These are phyloP conservation scores for Heliocidaris erythrogramma DNA, from an alignment of 35 echinoderm and acorn worm species.

Conservation along the genomic window DNA sequence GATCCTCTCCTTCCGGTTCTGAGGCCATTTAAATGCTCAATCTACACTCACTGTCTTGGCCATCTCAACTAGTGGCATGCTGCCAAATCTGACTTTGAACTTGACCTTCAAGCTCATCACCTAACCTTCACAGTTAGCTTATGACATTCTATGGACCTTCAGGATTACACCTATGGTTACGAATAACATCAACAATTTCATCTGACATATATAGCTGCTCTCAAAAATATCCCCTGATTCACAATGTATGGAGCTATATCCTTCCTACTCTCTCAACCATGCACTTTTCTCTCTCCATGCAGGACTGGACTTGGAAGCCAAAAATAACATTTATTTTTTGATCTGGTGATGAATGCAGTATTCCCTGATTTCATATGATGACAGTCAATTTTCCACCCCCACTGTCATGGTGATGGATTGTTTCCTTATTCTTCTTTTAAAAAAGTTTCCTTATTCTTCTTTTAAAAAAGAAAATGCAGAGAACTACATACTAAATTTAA, in stretches of 20 bases:
- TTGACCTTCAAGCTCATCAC: neutral
- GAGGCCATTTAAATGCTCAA: neutral
- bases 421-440: neutral
- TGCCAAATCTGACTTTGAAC: conserved; percentile 1
- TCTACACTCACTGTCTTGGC: neutral
- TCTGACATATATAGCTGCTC: neutral
- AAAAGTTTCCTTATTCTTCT: neutral
- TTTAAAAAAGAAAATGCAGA: too few relatives aligned
- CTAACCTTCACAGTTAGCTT: neutral
- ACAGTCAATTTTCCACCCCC: conserved; percentile 8
- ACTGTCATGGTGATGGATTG: neutral
- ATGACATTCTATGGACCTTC: neutral
- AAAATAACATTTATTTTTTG: conserved; percentile 14
- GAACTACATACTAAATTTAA: neutral
- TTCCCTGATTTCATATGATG: neutral
- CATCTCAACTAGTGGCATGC: neutral
- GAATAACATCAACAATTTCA: conserved; percentile 19
- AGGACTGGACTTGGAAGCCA: neutral
- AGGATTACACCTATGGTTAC: neutral
- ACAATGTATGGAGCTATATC: neutral
- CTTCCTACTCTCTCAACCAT: neutral
- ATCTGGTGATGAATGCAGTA: neutral
- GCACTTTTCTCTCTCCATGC: neutral
- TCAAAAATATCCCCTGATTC: neutral
- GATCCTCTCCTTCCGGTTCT: too few relatives aligned